These are phyloP conservation scores for Abrostola triplasia DNA, from an alignment of 2,888 invertebrate species.

Conservation along the genomic window DNA sequence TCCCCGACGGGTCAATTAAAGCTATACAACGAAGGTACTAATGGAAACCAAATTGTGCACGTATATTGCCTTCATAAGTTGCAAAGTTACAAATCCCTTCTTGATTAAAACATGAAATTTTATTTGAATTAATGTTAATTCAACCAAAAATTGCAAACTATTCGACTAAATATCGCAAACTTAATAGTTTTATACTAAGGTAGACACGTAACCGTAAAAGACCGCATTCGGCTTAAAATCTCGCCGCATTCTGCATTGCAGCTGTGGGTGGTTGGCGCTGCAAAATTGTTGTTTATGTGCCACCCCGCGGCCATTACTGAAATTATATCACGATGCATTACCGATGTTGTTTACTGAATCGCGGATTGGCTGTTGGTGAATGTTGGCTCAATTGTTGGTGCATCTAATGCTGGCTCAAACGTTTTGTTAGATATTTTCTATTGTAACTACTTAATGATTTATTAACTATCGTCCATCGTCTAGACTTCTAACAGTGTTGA, in stretches of 20 bases:
- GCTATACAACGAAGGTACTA: background rate
- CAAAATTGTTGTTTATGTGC: slow-evolving; percentile 68
- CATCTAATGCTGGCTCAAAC: background rate
- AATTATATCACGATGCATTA: slow-evolving; percentile 55
- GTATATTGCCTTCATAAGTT: background rate
- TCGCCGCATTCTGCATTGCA: slow-evolving; percentile 57
- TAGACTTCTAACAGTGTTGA: background rate
- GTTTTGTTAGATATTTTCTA: background rate
- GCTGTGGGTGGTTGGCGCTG: slow-evolving; percentile 50
- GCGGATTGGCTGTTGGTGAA: slow-evolving; percentile 12
- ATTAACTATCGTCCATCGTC: background rate
- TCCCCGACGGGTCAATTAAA: background rate
- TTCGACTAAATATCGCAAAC: slow-evolving; percentile 1
- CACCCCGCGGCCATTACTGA: slow-evolving; percentile 51
- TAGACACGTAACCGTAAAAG: slow-evolving; percentile 39
- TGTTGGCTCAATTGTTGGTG: slow-evolving; percentile 1
- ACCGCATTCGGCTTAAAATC: slow-evolving; percentile 56
- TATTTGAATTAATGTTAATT: slow-evolving; percentile 2
- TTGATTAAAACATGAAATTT: slow-evolving; percentile 3
- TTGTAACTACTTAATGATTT: background rate
- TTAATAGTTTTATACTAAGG: slow-evolving; percentile 19
- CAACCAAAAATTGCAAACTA: slow-evolving; percentile 2
- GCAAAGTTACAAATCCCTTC: background rate
- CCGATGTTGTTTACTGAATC: slow-evolving; percentile 48
- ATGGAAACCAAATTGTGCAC: background rate